Evolutionary conservation across 2,888 invertebrate species (phyloP).

Genomic region (Alentia gelatinosa): DNA sequence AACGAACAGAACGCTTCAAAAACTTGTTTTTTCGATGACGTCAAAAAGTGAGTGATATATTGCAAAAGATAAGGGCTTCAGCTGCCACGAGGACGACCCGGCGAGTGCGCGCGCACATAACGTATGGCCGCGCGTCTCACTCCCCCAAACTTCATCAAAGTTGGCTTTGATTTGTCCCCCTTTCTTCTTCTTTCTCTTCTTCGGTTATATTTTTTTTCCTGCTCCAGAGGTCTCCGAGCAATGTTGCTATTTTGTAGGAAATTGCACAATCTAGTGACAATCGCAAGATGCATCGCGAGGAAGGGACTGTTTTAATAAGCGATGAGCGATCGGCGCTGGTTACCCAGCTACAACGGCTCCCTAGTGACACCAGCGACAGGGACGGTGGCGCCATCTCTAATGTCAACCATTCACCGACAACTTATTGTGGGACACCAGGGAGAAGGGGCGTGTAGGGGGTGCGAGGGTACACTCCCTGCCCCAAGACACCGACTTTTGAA

Average conservation of each 20-base stretch:
- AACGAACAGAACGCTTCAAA: conserved; percentile 50
- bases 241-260: conserved; percentile 46
- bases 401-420: not conserved
- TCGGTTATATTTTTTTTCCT: not conserved
- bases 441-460: not conserved
- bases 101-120: not conserved
- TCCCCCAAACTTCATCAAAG: not conserved
- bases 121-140: not conserved
- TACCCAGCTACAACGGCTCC: not conserved
- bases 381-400: not conserved
- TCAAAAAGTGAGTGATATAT: conserved; percentile 54
- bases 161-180: not conserved
- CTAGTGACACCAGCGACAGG: not conserved
- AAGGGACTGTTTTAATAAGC: conserved; percentile 37
- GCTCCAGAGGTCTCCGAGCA: not conserved
- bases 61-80: conserved; percentile 51
- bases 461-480: not conserved
- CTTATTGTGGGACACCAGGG: not conserved
- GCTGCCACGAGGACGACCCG: conserved; percentile 16
- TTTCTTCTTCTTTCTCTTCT: not conserved
- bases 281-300: conserved; percentile 32
- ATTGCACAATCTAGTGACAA: conserved; percentile 49
- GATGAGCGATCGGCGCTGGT: conserved; percentile 37
- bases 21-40: conserved; percentile 41
- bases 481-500: not conserved